Base-by-base conservation (phyloP, 2,888 invertebrate species). In the Andrena marginata region DNA sequence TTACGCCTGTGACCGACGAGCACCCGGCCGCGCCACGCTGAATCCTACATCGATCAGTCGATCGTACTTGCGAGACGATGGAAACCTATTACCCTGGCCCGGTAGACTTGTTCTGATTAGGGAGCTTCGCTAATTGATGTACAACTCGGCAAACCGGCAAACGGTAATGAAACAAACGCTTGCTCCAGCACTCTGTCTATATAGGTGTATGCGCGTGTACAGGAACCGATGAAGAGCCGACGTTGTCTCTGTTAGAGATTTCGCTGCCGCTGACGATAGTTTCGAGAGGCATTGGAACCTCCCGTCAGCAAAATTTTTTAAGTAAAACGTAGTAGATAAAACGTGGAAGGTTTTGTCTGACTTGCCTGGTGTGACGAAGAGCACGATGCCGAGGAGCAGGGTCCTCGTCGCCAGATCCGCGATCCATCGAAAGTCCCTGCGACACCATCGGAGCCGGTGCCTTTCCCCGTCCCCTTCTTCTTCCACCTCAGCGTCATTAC, bases 341-440 rank as follows among this genome's bases (percentile, higher is more conserved):
- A 0, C 10, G 20, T 2, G 4, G 51, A 63, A 16, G 8, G 64
- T 29, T 13, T 13, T 0, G 0, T 8, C 1, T 0, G 10, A 64
- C 84, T 42, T 85, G 93, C 94, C 94, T 90, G 94, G 94, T 75
- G 93, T 92, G 88, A 93, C 91, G 90, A 94, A 91, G 76, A 94
- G 92, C 77, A 92, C 91, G 88, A 94, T 89, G 54, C 93, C 92
- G 88, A 94, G 91, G 83, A 94, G 90, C 74, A 94, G 84, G 79
- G 92, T 90, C 85, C 91, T 92, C 85, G 92, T 89, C 79, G 91
- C 91, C 91, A 93, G 92, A 86, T 93, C 92, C 87, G 90, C 89
- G 90, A 92, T 89, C 84, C 93, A 91, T 84, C 92, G 90, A 74
- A 92, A 89, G 85, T 91, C 90, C 88, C 90, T 91, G 89, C 90